Conservation (phyloP, 2,888 invertebrate species). For the Esperia sulphurella region DNA sequence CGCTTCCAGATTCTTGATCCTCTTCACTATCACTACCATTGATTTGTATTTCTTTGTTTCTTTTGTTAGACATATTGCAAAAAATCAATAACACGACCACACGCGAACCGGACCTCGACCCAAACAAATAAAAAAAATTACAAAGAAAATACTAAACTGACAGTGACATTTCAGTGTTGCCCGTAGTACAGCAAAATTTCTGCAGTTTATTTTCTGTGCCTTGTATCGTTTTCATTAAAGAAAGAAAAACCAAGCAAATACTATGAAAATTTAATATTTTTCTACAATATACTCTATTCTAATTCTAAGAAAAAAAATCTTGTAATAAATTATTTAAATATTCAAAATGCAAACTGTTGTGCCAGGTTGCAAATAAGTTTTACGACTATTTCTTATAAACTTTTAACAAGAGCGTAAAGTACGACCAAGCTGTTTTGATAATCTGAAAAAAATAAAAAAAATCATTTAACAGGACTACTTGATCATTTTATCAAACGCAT, state of each 20-base stretch:
- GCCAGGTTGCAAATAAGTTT: not conserved
- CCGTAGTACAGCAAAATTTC: not conserved
- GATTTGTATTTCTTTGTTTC: constrained; percentile 57
- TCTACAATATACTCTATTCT: too few species aligned
- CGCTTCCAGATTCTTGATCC: constrained; percentile 59
- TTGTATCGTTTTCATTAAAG: too few species aligned
- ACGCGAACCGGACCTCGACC: not conserved
- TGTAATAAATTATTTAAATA: too few species aligned
- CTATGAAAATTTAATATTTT: too few species aligned
- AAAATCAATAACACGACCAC: constrained; percentile 4
- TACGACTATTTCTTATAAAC: constrained; percentile 37
- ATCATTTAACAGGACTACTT: too few species aligned
- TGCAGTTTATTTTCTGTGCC: too few species aligned
- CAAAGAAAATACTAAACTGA: not conserved
- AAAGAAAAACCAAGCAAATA: too few species aligned
- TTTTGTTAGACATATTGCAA: constrained; percentile 65
- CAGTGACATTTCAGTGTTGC: not conserved
- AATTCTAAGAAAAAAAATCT: too few species aligned
- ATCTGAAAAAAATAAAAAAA: constrained; percentile 32
- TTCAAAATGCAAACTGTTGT: not conserved
- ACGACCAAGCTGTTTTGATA: constrained; percentile 62
- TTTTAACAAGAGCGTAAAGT: constrained; percentile 57
- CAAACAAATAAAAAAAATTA: not conserved
- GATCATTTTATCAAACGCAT: too few species aligned
- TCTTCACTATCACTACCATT: constrained; percentile 66